Conservation (phyloP, 1,140 invertebrate genomes). For the Wiebesia pumilae region DNA sequence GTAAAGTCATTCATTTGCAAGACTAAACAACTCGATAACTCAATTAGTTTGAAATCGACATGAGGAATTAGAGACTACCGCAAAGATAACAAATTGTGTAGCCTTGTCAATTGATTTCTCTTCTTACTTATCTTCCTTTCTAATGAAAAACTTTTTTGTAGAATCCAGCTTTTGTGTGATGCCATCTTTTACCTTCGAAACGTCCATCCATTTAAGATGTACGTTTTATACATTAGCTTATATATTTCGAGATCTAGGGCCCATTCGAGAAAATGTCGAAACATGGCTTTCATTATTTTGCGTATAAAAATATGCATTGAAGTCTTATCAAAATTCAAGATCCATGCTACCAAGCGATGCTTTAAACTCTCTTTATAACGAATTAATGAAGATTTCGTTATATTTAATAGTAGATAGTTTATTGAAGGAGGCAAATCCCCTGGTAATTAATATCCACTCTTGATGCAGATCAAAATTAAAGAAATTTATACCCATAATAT, state of each 20-base stretch:
- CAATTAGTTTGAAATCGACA: background rate
- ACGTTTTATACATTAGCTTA: background rate
- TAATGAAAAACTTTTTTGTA: background rate
- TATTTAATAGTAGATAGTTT: too few relatives aligned
- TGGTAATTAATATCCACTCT: too few relatives aligned
- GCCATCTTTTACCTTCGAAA: background rate
- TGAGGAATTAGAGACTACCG: background rate
- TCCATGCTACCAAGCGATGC: background rate
- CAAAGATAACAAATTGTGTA: background rate
- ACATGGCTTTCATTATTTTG: background rate
- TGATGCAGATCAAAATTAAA: too few relatives aligned
- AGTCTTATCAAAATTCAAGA: background rate
- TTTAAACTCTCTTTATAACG: background rate
- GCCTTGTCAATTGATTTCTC: background rate
- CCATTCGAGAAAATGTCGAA: background rate
- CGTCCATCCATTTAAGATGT: background rate
- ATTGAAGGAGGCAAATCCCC: too few relatives aligned
- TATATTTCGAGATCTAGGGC: conserved; percentile 1
- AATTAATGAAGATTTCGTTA: background rate
- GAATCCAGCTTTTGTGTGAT: background rate
- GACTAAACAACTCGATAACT: background rate
- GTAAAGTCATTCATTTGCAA: background rate
- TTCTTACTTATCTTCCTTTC: background rate
- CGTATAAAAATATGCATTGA: background rate
- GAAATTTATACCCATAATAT: too few relatives aligned